A percentile compares a stretch with the other conserved stretches of the same genome.
phyloP scores from a whole-genome alignment of 2,888 invertebrate species.

The Tetropium fuscum region DNA sequence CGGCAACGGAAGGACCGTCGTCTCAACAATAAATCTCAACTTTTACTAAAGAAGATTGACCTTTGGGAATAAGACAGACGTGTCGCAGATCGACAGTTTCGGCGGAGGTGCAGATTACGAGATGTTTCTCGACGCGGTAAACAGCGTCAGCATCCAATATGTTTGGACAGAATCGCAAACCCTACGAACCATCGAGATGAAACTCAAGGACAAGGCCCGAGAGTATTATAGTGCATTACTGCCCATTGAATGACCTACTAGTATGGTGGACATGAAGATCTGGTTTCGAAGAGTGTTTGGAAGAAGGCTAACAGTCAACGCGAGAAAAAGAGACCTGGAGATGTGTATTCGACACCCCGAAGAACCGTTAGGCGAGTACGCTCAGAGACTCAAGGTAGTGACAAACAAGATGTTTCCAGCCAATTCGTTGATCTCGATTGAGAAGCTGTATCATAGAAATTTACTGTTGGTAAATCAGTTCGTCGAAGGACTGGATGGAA shows the following conservation, averaged over 20 bases:
- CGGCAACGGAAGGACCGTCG: no score
- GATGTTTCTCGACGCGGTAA: constrained; percentile 25
- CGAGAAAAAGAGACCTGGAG: constrained; percentile 18
- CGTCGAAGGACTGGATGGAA: constrained; percentile 20
- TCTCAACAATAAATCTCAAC: constrained; percentile 18
- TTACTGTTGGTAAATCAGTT: constrained; percentile 25
- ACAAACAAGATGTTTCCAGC: constrained; percentile 20
- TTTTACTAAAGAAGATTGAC: no score
- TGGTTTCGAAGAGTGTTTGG: constrained; percentile 27
- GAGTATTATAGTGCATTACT: no score
- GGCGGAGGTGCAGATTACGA: constrained; percentile 27
- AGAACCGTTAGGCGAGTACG: constrained; percentile 27
- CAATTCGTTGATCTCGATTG: background rate
- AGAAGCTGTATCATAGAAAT: constrained; percentile 13
- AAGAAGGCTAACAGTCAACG: constrained; percentile 1
- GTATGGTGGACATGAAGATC: constrained; percentile 4
- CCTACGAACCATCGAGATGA: constrained; percentile 11
- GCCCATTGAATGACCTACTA: constrained; percentile 18
- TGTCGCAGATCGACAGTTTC: constrained; percentile 15
- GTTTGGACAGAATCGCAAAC: constrained; percentile 8
- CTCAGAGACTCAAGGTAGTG: constrained; percentile 19
- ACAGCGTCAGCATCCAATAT: background rate
- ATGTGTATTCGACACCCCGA: constrained; percentile 13
- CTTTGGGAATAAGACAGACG: no score
- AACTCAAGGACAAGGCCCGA: no score